Evolutionary conservation across 2,113 vertebrate genomes (phyloP), one percentile per base, ranked within the genome.

Genomic region (Columba janthina): DNA sequence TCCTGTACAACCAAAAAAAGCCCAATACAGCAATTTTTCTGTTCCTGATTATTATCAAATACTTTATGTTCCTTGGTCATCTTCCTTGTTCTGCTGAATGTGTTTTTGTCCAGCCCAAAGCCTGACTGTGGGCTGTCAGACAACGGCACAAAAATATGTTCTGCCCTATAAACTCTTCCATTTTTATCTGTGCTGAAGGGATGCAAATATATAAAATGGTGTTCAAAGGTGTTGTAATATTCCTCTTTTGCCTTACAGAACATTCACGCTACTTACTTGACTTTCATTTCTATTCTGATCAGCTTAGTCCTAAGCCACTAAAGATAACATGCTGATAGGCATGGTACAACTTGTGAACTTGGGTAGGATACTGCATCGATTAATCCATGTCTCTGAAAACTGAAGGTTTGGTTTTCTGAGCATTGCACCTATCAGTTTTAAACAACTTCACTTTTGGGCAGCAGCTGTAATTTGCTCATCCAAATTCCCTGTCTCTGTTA

Each of bases 91-190:
- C n/a, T 61, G 24, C 19, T 83, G 12, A 62, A 8, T 38, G 4
- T 25, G 28, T 38, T 56, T 65, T 40, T 25, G 24, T 31, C 21
- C 50, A 57, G 40, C 25, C 38, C 36, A 64, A 50, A 72, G 66
- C 26, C 25, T 44, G 19, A 29, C 25, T 65, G 1, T 29, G 11
- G 26, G 17, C 42, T 84, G 50, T 78, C 31, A 83, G 50, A 40
- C 10, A 51, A 4, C 53, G n/a, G 29, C 38, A 62, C 0, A 0
- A 65, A 58, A 1, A 36, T 57, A 36, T 77, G 1, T 73, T 89
- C 48, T 74, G 21, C 10, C 20, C 31, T 80, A 36, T 77, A 28
- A 29, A 14, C 29, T 65, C 8, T 88, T 88, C 44, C 9, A 13
- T 32, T 90, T 89, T 89, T 58, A 13, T 60, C 25, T 77, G 31